Conservation (phyloP, 2,113 vertebrate species). For the Forbesichthys agassizii region DNA sequence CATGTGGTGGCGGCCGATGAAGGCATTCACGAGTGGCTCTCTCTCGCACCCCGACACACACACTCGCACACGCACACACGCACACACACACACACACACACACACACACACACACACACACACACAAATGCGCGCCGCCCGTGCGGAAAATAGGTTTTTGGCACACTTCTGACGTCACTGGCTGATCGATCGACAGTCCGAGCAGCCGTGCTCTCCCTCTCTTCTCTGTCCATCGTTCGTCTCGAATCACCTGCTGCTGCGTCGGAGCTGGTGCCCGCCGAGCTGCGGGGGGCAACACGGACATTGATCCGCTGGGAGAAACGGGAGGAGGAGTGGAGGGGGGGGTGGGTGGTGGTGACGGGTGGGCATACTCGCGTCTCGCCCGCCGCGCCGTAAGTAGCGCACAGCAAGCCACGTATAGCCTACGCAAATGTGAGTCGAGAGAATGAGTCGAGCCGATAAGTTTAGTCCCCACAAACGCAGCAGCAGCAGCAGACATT, state of each 20-base stretch:
- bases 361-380: background rate
- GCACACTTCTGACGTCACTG: constrained; percentile 36
- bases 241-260: constrained; percentile 50
- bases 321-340: background rate
- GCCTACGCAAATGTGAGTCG: background rate
- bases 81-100: background rate
- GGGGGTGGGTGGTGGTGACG: background rate
- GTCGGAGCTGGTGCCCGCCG: background rate
- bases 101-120: background rate
- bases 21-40: background rate
- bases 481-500: background rate
- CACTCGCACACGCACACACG: no score
- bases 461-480: background rate
- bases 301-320: background rate
- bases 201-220: background rate
- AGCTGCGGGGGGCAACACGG: background rate
- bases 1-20: background rate
- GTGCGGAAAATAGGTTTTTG: constrained; percentile 59
- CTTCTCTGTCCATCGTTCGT: background rate
- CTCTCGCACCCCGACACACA: background rate
- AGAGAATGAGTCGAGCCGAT: background rate
- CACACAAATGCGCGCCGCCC: background rate
- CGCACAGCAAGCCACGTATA: background rate
- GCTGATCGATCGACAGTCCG: constrained; percentile 1
- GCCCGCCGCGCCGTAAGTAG: background rate